Evolutionary conservation across 2,113 vertebrate genomes (phyloP), one percentile per base, ranked within the genome.

Genomic region (Aleadryas rufinucha): DNA sequence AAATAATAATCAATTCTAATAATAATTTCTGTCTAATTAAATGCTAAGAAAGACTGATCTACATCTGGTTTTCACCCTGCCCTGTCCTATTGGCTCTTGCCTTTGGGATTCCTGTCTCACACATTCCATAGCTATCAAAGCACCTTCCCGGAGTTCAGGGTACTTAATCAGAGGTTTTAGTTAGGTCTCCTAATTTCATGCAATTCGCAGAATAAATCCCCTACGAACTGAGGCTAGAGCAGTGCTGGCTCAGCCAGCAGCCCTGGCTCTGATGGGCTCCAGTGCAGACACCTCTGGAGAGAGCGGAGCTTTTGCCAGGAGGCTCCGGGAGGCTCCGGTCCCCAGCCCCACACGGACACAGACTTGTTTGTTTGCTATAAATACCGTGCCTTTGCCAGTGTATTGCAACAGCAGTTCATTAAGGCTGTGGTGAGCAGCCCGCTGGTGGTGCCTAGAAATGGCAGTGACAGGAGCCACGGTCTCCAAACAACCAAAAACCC

Each of bases 301-400:
- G 49, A 39, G 8, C 3, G 6, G 64, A 9, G 37, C 33, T 69
- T 26, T 13, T 26, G 19, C 47, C 2, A 31, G 83, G 54, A 26
- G 65, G 56, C 61, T 42, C 3, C 11, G 1, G 39, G 68, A 39
- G 54, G 23, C 84, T 39, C 2, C 5, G 9, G 49, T 56, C 42
- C 68, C 52, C 56, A 47, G 70, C 76, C 64, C 64, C 69, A 3
- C 24, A 53, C 31, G 35, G 89, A 74, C 24, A 49, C 39, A 59
- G 81, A 1, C 52, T 61, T 52, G 54, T 91, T 95, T 96, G 90
- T 88, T 92, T 92, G 96, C 95, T 95, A 37, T 93, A 96, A 97
- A 96, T 81, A 89, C 93, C 75, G 39, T 1, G 60, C 9, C 54
- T 93, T 92, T 97, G 93, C 84, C 81, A 17, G 37, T 0, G 7